Percentiles rank a stretch among this genome's conserved stretches.
These are phyloP conservation scores for Colaptes auratus DNA, from an alignment of 2,113 vertebrate species.

Conservation along the genomic window DNA sequence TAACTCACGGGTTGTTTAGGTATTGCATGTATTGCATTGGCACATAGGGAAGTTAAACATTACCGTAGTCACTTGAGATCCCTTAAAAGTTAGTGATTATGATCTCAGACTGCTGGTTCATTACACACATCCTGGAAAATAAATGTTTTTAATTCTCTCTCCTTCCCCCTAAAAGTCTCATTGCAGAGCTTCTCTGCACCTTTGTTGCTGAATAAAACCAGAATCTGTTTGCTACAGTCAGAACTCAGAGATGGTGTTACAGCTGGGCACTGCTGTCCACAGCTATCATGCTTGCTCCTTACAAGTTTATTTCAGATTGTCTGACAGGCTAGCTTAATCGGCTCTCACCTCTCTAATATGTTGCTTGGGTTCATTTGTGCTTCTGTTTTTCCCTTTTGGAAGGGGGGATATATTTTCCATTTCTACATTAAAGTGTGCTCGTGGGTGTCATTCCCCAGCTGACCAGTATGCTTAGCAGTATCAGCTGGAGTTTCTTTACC, in stretches of 20 bases:
- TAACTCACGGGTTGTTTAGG: not conserved
- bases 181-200: not conserved
- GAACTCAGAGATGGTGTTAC: not conserved
- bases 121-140: not conserved
- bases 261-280: not conserved
- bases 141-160: slow-evolving; percentile 17
- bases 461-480: not conserved
- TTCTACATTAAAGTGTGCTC: not conserved
- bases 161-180: not conserved
- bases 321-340: not conserved
- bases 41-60: not conserved
- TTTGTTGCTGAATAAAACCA: slow-evolving; percentile 1
- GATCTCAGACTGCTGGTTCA: not conserved
- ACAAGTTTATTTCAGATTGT: not conserved
- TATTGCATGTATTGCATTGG: not conserved
- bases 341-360: not conserved
- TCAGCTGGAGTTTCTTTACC: not conserved
- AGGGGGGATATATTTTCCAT: not conserved
- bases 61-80: not conserved
- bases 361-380: not conserved
- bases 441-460: not conserved
- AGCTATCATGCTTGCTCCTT: not conserved
- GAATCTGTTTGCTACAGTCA: not conserved
- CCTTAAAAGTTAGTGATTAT: not conserved
- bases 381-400: not conserved